A percentile compares a stretch with the other conserved stretches of the same genome.
phyloP scores from a whole-genome alignment of 64 coral and sea anemone species.

The Hydrozoanthus tunicans region DNA sequence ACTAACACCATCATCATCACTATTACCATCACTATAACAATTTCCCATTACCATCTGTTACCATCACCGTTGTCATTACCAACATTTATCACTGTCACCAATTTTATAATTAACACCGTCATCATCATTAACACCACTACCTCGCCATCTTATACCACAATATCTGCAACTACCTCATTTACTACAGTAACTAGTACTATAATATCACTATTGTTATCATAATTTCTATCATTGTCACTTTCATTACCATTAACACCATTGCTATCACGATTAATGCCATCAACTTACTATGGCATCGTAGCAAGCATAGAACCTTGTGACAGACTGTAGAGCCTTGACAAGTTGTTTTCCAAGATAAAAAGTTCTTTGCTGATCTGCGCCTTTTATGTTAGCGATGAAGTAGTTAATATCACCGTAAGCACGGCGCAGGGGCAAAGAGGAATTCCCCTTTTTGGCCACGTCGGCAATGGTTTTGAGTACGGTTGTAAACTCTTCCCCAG shows the following conservation, averaged over 20 bases:
- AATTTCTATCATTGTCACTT: background rate
- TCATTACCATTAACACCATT: background rate
- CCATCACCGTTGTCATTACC: background rate
- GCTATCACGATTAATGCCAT: background rate
- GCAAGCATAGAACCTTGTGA: background rate
- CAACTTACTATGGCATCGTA: slow-evolving; percentile 16
- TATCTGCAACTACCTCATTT: no score
- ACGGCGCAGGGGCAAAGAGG: background rate
- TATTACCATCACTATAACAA: background rate
- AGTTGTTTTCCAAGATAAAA: slow-evolving; percentile 4
- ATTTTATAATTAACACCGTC: background rate
- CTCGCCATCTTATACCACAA: background rate
- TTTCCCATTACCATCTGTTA: background rate
- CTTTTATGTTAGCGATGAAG: slow-evolving; percentile 9
- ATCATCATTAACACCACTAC: background rate
- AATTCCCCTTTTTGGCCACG: background rate
- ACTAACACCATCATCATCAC: background rate
- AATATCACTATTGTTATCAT: background rate
- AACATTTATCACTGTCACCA: background rate
- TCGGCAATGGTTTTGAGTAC: slow-evolving; percentile 29
- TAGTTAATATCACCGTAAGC: background rate
- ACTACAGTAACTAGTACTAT: background rate
- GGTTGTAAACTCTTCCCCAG: background rate
- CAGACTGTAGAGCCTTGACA: background rate
- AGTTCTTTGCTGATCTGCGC: background rate